Evolutionary conservation across 1,140 invertebrate genomes (phyloP).

Genomic region (Sipha flava): DNA sequence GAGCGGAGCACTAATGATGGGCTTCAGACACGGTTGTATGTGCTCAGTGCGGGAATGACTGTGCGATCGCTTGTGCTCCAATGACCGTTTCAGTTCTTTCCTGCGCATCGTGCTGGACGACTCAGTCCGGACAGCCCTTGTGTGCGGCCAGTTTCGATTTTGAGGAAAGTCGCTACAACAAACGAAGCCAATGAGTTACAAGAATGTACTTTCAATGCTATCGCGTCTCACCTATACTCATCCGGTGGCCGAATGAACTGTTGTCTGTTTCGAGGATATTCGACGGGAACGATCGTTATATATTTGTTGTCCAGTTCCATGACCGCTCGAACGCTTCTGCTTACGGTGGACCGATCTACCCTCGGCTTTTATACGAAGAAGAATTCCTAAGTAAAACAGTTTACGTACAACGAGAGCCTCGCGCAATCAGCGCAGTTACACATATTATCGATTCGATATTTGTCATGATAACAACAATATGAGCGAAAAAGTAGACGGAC

Average conservation of each 20-base stretch:
- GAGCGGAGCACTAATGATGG: not conserved
- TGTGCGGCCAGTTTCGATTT: conserved; percentile 13
- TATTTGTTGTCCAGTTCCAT: conserved; percentile 31
- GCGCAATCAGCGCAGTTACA: too few species aligned
- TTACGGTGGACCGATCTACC: too few species aligned
- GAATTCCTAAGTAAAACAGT: too few species aligned
- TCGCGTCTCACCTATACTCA: conserved; percentile 37
- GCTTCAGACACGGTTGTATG: not conserved
- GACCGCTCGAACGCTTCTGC: too few species aligned
- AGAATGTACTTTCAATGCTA: not conserved
- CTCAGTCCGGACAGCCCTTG: not conserved
- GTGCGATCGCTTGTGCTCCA: conserved; percentile 13
- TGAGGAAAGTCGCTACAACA: conserved; percentile 5
- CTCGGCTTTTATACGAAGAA: too few species aligned
- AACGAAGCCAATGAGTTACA: not conserved
- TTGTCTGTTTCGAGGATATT: conserved; percentile 36
- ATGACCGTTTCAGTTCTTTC: conserved; percentile 34
- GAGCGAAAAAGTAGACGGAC: too few species aligned
- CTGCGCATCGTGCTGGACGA: conserved; percentile 28
- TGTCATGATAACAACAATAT: too few species aligned
- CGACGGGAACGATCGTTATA: conserved; percentile 39
- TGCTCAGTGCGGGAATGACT: not conserved
- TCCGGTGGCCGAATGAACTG: conserved; percentile 38
- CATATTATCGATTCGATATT: too few species aligned
- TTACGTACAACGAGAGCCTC: too few species aligned